A percentile compares a stretch with the other conserved stretches of the same genome.
Conservation (phyloP, 1,140 invertebrate species). For the Pteromalus puparum region DNA sequence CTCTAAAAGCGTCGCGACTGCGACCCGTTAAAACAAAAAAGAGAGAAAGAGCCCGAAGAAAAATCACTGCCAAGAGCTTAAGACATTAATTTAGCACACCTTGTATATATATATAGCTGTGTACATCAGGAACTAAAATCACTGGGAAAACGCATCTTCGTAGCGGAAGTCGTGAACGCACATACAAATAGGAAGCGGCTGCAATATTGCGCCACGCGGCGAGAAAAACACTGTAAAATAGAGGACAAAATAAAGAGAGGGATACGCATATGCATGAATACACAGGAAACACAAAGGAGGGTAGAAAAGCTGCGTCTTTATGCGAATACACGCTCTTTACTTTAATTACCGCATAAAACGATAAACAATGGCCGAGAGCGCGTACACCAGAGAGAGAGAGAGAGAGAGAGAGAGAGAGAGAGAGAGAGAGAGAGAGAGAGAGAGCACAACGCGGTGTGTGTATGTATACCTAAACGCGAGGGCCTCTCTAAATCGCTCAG, state of each 20-base stretch:
- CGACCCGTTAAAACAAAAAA: not conserved
- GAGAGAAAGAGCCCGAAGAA: not conserved
- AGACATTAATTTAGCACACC: not conserved
- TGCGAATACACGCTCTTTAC: constrained; percentile 63
- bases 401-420: not conserved
- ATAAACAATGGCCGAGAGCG: constrained; percentile 62
- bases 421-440: constrained; percentile 4
- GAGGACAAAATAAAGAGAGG: constrained; percentile 36
- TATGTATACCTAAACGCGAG: not conserved
- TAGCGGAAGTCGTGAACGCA: constrained; percentile 51
- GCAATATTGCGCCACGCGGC: not conserved
- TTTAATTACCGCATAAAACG: constrained; percentile 69
- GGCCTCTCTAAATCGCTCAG: constrained; percentile 59
- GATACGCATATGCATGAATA: not conserved
- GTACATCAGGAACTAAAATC: not conserved
- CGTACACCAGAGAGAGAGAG: not conserved
- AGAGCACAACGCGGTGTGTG: not conserved
- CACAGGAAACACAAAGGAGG: not conserved
- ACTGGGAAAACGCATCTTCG: constrained; percentile 3
- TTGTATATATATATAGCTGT: not conserved
- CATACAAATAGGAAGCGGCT: constrained; percentile 49
- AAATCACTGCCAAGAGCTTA: not conserved
- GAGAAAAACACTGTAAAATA: not conserved
- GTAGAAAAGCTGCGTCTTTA: constrained; percentile 35
- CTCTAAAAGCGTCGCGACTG: constrained; percentile 13